These are phyloP conservation scores for Hemicentrotus pulcherrimus DNA, from an alignment of 35 echinoderm and acorn worm species.

Conservation along the genomic window DNA sequence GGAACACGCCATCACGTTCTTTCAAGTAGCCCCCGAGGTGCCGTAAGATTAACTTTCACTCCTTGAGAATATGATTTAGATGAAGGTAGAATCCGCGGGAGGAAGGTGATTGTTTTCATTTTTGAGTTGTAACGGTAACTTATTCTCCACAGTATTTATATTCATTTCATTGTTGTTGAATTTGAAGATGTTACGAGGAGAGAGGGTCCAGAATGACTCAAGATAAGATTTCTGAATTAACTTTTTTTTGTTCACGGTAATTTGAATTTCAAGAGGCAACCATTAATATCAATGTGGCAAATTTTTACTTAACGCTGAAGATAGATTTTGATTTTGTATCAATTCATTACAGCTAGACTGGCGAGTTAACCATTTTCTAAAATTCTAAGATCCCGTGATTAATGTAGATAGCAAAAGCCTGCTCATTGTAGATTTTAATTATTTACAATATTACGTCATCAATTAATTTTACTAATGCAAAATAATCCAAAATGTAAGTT, in stretches of 20 bases:
- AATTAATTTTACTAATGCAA: too few species aligned
- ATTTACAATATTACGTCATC: too few species aligned
- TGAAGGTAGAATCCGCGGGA: not conserved
- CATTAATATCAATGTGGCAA: too few species aligned
- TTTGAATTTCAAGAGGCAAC: not conserved
- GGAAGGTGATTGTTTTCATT: not conserved
- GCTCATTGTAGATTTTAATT: too few species aligned
- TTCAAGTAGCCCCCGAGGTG: not conserved
- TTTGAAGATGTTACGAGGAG: not conserved
- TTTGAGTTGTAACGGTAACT: not conserved
- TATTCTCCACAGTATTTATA: not conserved
- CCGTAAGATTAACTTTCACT: not conserved
- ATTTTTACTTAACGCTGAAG: too few species aligned
- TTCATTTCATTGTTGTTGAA: slow-evolving; percentile 13
- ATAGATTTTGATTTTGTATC: too few species aligned
- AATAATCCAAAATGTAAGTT: too few species aligned
- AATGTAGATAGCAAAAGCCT: too few species aligned
- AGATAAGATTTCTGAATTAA: not conserved
- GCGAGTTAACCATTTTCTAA: too few species aligned
- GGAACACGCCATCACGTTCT: not conserved
- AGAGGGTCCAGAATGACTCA: not conserved
- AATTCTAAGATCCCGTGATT: too few species aligned
- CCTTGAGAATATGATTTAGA: not conserved
- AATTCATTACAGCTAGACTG: too few species aligned
- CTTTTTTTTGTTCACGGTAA: not conserved